These are phyloP conservation scores for Oxyruncus cristatus DNA, from an alignment of 2,113 vertebrate genomes.

Conservation along the genomic window DNA sequence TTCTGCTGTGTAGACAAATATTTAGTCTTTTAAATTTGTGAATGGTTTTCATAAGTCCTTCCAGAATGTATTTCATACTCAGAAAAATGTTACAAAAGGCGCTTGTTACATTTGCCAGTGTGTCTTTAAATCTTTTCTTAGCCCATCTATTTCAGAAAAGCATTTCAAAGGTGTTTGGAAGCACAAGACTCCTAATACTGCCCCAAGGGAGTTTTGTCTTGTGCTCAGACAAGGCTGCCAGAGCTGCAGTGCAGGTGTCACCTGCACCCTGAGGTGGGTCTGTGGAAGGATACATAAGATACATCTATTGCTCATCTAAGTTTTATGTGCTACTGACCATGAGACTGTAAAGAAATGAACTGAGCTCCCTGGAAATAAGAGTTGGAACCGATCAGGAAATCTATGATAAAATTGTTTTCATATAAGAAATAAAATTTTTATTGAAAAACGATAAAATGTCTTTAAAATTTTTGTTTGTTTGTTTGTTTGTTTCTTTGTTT, in stretches of 20 bases:
- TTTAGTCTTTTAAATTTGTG: neutral
- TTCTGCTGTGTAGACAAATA: neutral
- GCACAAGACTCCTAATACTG: neutral
- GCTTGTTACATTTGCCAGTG: neutral
- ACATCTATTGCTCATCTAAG: neutral
- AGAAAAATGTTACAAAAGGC: neutral
- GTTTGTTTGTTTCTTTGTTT: too few relatives aligned
- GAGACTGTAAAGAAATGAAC: neutral
- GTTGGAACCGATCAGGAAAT: neutral
- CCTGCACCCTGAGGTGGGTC: neutral
- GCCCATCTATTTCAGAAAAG: neutral
- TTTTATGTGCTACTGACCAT: neutral
- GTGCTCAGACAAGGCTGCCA: neutral
- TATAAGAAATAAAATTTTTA: neutral
- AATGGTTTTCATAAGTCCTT: neutral
- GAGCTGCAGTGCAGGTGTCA: neutral
- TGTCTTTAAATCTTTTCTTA: neutral
- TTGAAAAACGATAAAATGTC: neutral
- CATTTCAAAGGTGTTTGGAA: neutral
- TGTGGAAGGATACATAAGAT: neutral
- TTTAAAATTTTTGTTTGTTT: neutral
- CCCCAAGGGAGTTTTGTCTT: neutral
- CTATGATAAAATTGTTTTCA: neutral
- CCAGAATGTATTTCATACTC: neutral
- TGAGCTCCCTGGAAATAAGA: neutral